Base-by-base conservation (phyloP, 2,888 invertebrate genomes). In the Cataglyphis rosenhaueri region DNA sequence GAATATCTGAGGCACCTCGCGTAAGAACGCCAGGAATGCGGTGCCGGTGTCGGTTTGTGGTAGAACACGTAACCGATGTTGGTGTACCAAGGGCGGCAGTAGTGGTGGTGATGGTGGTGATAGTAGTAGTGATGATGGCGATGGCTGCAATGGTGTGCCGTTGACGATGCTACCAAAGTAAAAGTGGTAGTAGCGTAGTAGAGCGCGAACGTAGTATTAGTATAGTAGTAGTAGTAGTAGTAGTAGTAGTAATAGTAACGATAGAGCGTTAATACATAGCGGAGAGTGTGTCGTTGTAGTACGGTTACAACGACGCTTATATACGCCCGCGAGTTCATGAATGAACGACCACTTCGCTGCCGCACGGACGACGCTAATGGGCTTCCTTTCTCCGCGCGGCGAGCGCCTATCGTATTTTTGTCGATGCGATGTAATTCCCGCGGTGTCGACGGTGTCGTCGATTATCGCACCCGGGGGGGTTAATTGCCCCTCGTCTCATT, bases 311-410 rank as follows among this genome's bases (percentile, higher is more conserved):
- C 81, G 81, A 86, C 81, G 81, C 76, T 44, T 35, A 35, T 35
- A 35, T 61, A 78, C 82, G 88, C 71, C 35, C 38, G 86, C 86
- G 90, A 90, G 91, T 92, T 93, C 92, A 93, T 93, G 93, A 94
- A 93, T 93, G 93, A 93, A 93, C 93, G 91, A 90, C 89, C 92
- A 90, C 83, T 86, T 87, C 88, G 85, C 88, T 85, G 84, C 85
- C 90, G 88, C 89, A 88, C 90, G 89, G 87, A 84, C 38, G 25
- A 12, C 89, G 90, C 92, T 93, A 93, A 93, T 93, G 92, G 92
- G 90, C 91, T 91, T 90, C 90, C 91, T 92, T 92, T 91, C 92
- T 91, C 6, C 91, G 57, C 78, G 75, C 81, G 65, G 62, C 83
- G 61, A 73, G 81, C 81, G 59, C 70, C 86, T 82, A 73, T 52